These are phyloP conservation scores for Eupleurogrammus muticus DNA, from an alignment of 2,797 vertebrate genomes.

Conservation along the genomic window DNA sequence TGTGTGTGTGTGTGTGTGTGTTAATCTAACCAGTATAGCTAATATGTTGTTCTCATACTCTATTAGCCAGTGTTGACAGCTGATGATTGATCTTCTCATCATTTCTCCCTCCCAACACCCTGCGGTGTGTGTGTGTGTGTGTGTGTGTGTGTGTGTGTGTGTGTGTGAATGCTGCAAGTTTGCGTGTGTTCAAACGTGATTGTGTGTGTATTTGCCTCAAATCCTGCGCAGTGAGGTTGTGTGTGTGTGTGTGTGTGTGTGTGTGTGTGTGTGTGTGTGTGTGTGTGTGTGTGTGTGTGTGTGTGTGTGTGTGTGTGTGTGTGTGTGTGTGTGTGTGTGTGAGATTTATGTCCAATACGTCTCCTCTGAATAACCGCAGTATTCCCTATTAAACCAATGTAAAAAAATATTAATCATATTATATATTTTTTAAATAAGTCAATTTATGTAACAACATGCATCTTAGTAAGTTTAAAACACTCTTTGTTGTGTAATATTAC, in stretches of 20 bases:
- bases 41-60: conserved; percentile 80
- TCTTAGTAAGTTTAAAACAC: too few species aligned
- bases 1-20: conserved; percentile 34
- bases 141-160: conserved; percentile 38
- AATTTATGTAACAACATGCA: not conserved
- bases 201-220: not conserved
- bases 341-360: too few species aligned
- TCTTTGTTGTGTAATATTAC: too few species aligned
- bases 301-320: not conserved
- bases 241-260: conserved; percentile 28
- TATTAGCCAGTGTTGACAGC: conserved; percentile 78
- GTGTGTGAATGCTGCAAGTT: conserved; percentile 13
- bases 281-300: conserved; percentile 26
- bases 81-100: conserved; percentile 82
- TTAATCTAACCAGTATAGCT: conserved; percentile 76
- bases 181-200: not conserved
- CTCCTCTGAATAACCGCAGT: not conserved
- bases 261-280: conserved; percentile 43
- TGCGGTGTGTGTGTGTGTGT: conserved; percentile 53
- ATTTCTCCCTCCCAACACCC: conserved; percentile 73
- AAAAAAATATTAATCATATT: too few species aligned
- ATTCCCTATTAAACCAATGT: too few species aligned
- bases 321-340: not conserved
- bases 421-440: too few species aligned
- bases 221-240: too few species aligned